phyloP scores from a whole-genome alignment of 2,113 vertebrate genomes.

The Willisornis vidua region DNA sequence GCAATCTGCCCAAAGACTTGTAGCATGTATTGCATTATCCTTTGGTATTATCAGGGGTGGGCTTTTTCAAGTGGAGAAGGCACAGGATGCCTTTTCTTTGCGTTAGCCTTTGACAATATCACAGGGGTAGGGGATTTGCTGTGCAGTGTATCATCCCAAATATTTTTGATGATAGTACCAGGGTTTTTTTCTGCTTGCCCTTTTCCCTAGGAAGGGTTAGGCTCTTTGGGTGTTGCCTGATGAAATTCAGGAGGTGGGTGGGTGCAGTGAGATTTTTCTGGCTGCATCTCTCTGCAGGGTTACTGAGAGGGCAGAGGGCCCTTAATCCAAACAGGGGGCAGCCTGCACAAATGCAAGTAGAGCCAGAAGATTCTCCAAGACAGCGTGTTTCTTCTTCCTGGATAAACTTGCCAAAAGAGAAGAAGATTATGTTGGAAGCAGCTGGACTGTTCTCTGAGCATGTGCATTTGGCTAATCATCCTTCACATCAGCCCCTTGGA shows the following conservation, averaged over 20 bases:
- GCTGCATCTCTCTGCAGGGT: neutral
- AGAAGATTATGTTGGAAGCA: neutral
- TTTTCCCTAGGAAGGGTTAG: neutral
- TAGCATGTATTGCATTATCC: neutral
- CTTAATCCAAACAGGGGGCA: neutral
- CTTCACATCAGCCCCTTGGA: neutral
- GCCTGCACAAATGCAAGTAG: neutral
- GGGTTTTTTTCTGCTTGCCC: conserved; percentile 2
- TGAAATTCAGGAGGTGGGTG: neutral
- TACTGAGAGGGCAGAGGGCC: neutral
- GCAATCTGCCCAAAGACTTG: neutral
- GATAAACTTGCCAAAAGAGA: neutral
- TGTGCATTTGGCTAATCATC: neutral
- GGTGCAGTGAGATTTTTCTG: conserved; percentile 11
- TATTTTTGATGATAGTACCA: neutral
- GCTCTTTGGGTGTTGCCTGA: neutral
- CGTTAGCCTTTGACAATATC: neutral
- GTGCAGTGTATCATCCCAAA: neutral
- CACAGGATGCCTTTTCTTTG: neutral
- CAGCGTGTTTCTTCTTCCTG: conserved; percentile 4
- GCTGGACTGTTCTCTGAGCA: neutral
- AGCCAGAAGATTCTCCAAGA: conserved; percentile 23
- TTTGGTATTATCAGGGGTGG: neutral
- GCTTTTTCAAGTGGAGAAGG: neutral
- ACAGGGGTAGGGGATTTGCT: neutral